Base-by-base conservation (phyloP, 2,113 vertebrate genomes). In the Balaenoptera acutorostrata region DNA sequence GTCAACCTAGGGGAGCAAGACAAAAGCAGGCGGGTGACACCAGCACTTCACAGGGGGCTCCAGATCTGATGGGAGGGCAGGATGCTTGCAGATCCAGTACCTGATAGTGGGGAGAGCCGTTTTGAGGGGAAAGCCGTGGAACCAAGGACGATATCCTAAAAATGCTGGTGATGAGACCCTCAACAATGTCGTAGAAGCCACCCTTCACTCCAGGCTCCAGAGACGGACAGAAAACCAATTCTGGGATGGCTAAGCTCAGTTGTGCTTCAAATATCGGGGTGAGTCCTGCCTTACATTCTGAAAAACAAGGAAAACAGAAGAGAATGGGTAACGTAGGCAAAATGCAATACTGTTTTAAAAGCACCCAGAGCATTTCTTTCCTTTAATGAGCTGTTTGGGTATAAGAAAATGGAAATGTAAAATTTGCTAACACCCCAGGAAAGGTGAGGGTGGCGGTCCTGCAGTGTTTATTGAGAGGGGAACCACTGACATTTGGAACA, bases 221-320 rank as follows among this genome's bases (percentile, higher is more conserved):
- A 15, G 99, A 99, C 0, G 99, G 99, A n/a, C 3, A 95, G 95
- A 99, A 99, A 44, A 99, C 93, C 98, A 99, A 96, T 85, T 99
- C 99, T 81, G 99, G 99, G 61, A 98, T 89, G 88, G 97, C 98
- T 12, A 99, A 98, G 71, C 99, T 98, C 97, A 99, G 97, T 72
- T 99, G 99, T 41, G 98, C 98, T 97, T 99, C 99, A 98, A 99
- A 99, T 4, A 99, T 97, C 0, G 99, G 99, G 2, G 98, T 84
- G 0, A 98, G 85, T 4, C 93, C 98, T 18, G 98, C 95, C 86
- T 97, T 98, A 63, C 98, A 93, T 89, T 99, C 99, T 99, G 98
- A 21, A 57, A 85, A 96, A 74, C 41, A 95, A 78, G 15, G 27
- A 59, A 57, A 68, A 80, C 5, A 46, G 72, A 44, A 59, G n/a